Percentiles rank a stretch among this genome's conserved stretches.
phyloP scores from a whole-genome alignment of 2,113 vertebrate species.

The Halichoeres trimaculatus region DNA sequence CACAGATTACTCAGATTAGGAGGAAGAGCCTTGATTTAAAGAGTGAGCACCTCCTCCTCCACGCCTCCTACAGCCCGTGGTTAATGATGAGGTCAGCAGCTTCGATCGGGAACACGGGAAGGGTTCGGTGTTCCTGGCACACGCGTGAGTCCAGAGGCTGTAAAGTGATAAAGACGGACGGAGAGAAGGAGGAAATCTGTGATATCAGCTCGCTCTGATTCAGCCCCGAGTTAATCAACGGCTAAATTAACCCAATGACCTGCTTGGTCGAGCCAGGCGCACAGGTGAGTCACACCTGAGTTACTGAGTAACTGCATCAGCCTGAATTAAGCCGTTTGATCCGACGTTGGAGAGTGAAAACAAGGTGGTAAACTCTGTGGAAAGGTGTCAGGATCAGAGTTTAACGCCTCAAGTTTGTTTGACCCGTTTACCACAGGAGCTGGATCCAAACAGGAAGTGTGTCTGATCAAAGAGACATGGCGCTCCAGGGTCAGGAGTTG shows the following conservation, averaged over 20 bases:
- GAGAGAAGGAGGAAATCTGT: too few relatives aligned
- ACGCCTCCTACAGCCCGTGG: background rate
- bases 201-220: background rate
- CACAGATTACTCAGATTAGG: background rate
- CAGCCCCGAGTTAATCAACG: background rate
- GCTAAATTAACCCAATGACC: background rate
- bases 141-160: background rate
- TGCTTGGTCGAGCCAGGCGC: background rate
- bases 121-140: background rate
- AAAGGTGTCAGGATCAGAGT: background rate
- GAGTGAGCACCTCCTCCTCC: background rate
- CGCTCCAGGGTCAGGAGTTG: too few relatives aligned
- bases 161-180: conserved; percentile 20
- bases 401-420: background rate
- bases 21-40: conserved; percentile 13
- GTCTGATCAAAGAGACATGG: too few relatives aligned
- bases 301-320: background rate
- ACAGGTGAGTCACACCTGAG: background rate
- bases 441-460: too few relatives aligned
- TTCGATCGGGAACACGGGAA: background rate
- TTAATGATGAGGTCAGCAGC: too few relatives aligned
- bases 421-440: too few relatives aligned
- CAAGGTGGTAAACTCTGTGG: background rate
- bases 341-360: background rate
- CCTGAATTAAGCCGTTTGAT: background rate